phyloP scores from a whole-genome alignment of 2,888 invertebrate genomes.

The Ashinkailepas kermadecensis region DNA sequence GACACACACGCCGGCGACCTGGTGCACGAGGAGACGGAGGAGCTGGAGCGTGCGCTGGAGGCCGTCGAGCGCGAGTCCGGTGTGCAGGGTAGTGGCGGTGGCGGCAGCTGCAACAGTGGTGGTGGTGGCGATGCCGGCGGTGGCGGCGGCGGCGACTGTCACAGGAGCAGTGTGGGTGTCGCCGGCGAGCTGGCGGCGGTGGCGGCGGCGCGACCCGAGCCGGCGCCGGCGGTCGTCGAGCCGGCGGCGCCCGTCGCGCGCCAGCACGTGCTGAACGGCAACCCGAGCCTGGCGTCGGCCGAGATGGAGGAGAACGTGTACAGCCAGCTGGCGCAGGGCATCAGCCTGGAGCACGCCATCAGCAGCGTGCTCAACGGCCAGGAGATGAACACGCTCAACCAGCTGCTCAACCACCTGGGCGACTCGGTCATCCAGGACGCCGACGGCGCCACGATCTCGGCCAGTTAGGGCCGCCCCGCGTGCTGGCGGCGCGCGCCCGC shows the following conservation, averaged over 20 bases:
- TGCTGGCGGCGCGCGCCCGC: not conserved
- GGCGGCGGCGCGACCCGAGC: no score
- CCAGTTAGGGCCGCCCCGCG: not conserved
- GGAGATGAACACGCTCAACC: slow-evolving; percentile 18
- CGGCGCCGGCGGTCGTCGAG: not conserved
- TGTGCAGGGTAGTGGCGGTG: not conserved
- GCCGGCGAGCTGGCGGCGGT: no score
- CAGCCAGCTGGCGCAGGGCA: slow-evolving; percentile 16
- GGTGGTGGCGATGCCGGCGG: not conserved
- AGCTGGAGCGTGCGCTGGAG: slow-evolving; percentile 74
- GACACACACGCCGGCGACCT: slow-evolving; percentile 6
- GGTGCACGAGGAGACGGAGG: slow-evolving; percentile 64
- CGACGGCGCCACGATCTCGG: not conserved
- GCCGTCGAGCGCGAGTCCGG: slow-evolving; percentile 51
- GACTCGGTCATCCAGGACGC: not conserved
- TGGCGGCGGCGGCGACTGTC: not conserved
- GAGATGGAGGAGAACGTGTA: slow-evolving; percentile 12
- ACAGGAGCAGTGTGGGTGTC: no score
- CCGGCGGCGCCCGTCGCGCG: not conserved
- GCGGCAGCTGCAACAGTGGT: not conserved
- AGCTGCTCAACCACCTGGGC: slow-evolving; percentile 7
- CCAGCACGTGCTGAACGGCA: not conserved
- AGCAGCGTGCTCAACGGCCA: slow-evolving; percentile 18
- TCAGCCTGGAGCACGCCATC: slow-evolving; percentile 16
- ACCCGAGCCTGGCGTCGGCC: not conserved